Conservation (phyloP, 2,888 invertebrate genomes). For the Nipponacmea schrenckii region DNA sequence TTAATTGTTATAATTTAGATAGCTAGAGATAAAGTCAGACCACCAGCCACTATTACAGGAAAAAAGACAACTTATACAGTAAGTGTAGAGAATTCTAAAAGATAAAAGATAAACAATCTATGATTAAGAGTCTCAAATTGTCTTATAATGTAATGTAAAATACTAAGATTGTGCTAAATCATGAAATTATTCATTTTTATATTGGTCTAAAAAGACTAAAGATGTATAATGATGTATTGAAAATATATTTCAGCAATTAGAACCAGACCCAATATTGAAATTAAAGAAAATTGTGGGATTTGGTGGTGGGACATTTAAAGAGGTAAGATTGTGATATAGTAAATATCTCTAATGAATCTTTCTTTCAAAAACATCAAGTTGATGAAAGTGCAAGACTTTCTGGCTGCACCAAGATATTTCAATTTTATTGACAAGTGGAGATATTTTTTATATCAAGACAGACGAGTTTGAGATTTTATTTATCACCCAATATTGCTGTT, state of each 20-base stretch:
- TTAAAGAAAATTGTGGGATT: conserved; percentile 65
- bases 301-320: conserved; percentile 59
- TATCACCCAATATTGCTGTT: no score
- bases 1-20: conserved; percentile 10
- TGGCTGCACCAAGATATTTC: no score
- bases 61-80: conserved; percentile 13
- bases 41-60: background rate
- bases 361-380: no score
- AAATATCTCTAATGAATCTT: no score
- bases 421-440: no score
- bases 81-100: background rate
- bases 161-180: no score
- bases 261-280: conserved; percentile 65
- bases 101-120: background rate
- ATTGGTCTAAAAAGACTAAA: no score
- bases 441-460: no score
- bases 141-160: no score
- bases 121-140: background rate
- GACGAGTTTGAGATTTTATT: no score
- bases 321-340: conserved; percentile 54
- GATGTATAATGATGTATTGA: background rate
- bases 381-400: no score
- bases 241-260: conserved; percentile 46
- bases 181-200: no score
- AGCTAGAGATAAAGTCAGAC: conserved; percentile 7